These are phyloP conservation scores for Gryon sp. DNA, from an alignment of 1,140 invertebrate species.

Conservation along the genomic window DNA sequence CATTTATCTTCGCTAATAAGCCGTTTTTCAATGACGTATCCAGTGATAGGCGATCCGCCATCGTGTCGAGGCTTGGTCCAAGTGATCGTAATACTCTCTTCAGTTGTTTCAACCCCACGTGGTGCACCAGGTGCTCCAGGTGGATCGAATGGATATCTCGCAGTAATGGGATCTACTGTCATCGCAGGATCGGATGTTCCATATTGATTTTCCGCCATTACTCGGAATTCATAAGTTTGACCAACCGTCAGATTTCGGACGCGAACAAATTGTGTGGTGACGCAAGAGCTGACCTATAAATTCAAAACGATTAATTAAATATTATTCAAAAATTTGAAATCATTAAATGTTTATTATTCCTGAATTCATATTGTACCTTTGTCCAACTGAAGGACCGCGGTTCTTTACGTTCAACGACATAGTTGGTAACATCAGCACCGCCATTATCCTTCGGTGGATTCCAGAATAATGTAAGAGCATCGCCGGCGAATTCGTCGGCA, in stretches of 20 bases:
- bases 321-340: neutral
- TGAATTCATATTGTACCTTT: slow-evolving; percentile 80
- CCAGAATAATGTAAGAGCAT: slow-evolving; percentile 97
- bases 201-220: slow-evolving; percentile 98
- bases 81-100: slow-evolving; percentile 95
- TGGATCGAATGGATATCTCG: slow-evolving; percentile 97
- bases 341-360: slow-evolving; percentile 4
- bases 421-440: slow-evolving; percentile 96
- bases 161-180: slow-evolving; percentile 92
- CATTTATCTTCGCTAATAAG: slow-evolving; percentile 93
- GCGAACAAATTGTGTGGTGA: slow-evolving; percentile 91
- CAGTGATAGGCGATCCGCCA: slow-evolving; percentile 93
- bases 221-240: slow-evolving; percentile 97
- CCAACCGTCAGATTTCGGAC: slow-evolving; percentile 95
- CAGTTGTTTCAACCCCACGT: slow-evolving; percentile 90
- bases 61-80: slow-evolving; percentile 97
- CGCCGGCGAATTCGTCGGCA: slow-evolving; percentile 96
- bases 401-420: slow-evolving; percentile 97
- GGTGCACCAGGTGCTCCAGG: slow-evolving; percentile 94
- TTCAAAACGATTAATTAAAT: too few species aligned
- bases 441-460: slow-evolving; percentile 97
- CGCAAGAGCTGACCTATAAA: slow-evolving; percentile 89
- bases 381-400: slow-evolving; percentile 89
- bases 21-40: slow-evolving; percentile 96
- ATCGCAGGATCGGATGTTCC: slow-evolving; percentile 95